Evolutionary conservation across 2,797 vertebrate genomes (phyloP).

Genomic region (Arnoldichthys spilopterus): DNA sequence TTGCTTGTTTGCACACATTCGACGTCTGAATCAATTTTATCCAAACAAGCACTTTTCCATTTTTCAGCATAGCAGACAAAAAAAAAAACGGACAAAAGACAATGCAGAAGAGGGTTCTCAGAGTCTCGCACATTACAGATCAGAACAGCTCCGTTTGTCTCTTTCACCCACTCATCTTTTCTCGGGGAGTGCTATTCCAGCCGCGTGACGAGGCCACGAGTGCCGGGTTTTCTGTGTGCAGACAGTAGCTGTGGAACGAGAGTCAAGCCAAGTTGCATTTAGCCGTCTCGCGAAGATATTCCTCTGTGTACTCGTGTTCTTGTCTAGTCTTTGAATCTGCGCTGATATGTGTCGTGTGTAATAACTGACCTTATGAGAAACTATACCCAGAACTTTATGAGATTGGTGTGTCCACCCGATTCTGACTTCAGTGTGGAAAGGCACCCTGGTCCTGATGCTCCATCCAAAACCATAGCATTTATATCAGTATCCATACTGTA

Average conservation of each 20-base stretch:
- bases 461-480: conserved; percentile 22
- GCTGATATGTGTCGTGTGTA: conserved; percentile 36
- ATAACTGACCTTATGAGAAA: conserved; percentile 30
- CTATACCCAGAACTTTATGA: not conserved
- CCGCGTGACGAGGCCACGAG: not conserved
- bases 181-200: not conserved
- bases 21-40: not conserved
- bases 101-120: not conserved
- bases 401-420: conserved; percentile 12
- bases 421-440: conserved; percentile 24
- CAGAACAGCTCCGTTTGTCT: not conserved
- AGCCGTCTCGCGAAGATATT: conserved; percentile 31
- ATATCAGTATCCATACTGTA: conserved; percentile 16
- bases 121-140: not conserved
- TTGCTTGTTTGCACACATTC: not conserved
- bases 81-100: too few species aligned
- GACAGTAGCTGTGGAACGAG: not conserved
- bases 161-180: not conserved
- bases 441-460: conserved; percentile 14
- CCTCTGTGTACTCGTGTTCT: conserved; percentile 25
- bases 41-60: not conserved
- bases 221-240: not conserved
- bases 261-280: conserved; percentile 14
- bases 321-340: conserved; percentile 38
- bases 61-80: not conserved